Evolutionary conservation across 2,888 invertebrate genomes (phyloP).

Genomic region (Drosophila setosimentum): DNA sequence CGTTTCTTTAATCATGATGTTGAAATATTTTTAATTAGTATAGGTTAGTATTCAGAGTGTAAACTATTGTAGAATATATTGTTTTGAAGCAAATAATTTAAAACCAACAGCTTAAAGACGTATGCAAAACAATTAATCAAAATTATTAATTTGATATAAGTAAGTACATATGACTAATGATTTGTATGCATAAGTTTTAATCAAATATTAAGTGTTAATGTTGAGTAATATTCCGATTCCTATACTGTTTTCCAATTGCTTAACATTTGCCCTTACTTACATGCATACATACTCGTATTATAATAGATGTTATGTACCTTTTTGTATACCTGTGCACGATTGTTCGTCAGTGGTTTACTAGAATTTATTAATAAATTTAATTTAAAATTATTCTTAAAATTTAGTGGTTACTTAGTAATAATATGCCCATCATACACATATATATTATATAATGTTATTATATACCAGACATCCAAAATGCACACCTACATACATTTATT

Average conservation of each 20-base stretch:
- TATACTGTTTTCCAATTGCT: slow-evolving; percentile 8
- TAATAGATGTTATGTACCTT: slow-evolving; percentile 27
- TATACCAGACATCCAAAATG: slow-evolving; percentile 17
- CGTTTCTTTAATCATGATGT: slow-evolving; percentile 14
- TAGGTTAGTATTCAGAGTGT: slow-evolving; percentile 26
- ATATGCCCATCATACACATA: slow-evolving; percentile 10
- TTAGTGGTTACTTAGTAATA: slow-evolving; percentile 41
- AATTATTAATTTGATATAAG: slow-evolving; percentile 22
- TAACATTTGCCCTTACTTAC: slow-evolving; percentile 17
- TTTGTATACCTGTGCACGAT: slow-evolving; percentile 22
- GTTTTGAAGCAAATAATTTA: slow-evolving; percentile 8
- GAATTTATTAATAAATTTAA: slow-evolving; percentile 36
- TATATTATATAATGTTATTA: slow-evolving; percentile 16
- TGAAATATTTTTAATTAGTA: slow-evolving; percentile 36
- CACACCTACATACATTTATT: slow-evolving; percentile 15
- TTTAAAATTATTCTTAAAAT: slow-evolving; percentile 37
- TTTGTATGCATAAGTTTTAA: slow-evolving; percentile 17
- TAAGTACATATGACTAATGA: slow-evolving; percentile 16
- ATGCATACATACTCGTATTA: slow-evolving; percentile 14
- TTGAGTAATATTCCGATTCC: slow-evolving; percentile 8
- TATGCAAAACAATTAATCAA: slow-evolving; percentile 18
- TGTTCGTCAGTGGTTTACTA: slow-evolving; percentile 42
- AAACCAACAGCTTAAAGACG: background rate
- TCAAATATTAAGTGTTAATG: slow-evolving; percentile 19
- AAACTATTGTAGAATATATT: slow-evolving; percentile 34